Base-by-base conservation (phyloP, 2,888 invertebrate genomes). In the Drosophila mimica region DNA sequence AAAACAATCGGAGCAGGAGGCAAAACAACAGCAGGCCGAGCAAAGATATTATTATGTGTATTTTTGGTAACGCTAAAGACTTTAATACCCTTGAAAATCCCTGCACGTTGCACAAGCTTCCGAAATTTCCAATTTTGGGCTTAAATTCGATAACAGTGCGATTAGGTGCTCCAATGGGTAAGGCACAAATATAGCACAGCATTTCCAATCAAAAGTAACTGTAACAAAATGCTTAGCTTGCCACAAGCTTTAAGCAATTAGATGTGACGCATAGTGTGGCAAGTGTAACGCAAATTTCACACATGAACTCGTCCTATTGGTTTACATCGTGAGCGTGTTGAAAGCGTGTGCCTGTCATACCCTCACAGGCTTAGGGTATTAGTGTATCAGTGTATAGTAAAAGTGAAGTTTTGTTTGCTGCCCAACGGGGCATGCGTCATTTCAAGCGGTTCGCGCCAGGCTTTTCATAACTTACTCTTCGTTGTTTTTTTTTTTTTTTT, bases 361-460 rank as follows among this genome's bases (percentile, higher is more conserved):
- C 34, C 28, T 4, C 9, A 7, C 28, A 6, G 17, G 13, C 15
- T 13, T 11, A 74, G 74, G 25, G 51, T 67, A 63, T 60, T 28
- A 28, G 38, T 30, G 5, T 31, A 13, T 31, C 30, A 36, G 36
- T 36, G 1, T 36, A 25, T 36, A 43, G 46, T 38, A n/a, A 28
- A 40, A 48, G 62, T 33, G 25, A 61, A 59, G 60, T 46, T 71
- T 80, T 64, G 64, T 58, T 70, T 76, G 49, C 63, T 79, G 54
- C 62, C 58, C 69, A 81, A 74, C 84, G 76, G 54, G 68, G 80
- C 90, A 81, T 88, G 79, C 86, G 83, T 76, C 76, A 88, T 85
- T 80, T 83, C 84, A 71, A 87, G 76, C 74, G 70, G 49, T 79
- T 81, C 58, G 72, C 69, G 71, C 81, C 72, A 68, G 54, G 74